phyloP scores from a whole-genome alignment of 53 echinoderm and acorn worm species.

The Paelopatides confundens region DNA sequence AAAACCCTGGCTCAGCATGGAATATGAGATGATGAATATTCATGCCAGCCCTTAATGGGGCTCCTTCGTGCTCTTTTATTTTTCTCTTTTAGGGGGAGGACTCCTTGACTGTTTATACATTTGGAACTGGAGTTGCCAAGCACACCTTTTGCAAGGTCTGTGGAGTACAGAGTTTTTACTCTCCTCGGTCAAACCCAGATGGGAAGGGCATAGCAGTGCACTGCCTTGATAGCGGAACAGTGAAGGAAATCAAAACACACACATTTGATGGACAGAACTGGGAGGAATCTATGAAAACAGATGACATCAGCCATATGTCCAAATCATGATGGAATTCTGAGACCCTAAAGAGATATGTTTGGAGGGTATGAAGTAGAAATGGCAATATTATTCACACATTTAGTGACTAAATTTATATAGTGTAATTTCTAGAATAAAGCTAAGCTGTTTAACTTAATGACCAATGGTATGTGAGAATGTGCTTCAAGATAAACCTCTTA shows the following conservation, averaged over 20 bases:
- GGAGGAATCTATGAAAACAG: slow-evolving; percentile 62
- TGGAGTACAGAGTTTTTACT: slow-evolving; percentile 95
- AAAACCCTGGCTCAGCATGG: no score
- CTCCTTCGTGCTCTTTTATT: no score
- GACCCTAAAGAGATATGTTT: no score
- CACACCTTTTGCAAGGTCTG: slow-evolving; percentile 95
- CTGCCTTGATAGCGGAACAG: slow-evolving; percentile 82
- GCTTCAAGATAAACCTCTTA: no score
- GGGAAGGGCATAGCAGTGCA: slow-evolving; percentile 83
- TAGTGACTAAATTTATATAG: no score
- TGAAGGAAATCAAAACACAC: slow-evolving; percentile 57
- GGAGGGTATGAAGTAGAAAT: no score
- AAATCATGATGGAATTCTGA: slow-evolving; percentile 11
- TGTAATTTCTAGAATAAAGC: no score
- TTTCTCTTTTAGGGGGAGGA: slow-evolving; percentile 81
- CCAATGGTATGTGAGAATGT: no score
- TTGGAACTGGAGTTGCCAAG: slow-evolving; percentile 78
- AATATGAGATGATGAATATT: no score
- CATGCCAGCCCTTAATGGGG: no score
- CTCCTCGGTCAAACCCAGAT: slow-evolving; percentile 88
- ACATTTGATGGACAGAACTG: slow-evolving; percentile 83
- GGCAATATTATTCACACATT: no score
- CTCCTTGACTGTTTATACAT: slow-evolving; percentile 84
- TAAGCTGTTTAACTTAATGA: no score
- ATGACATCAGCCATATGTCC: slow-evolving; percentile 33